Evolutionary conservation across 37 sponge, comb jelly and placozoan genomes (phyloP).

Genomic region (Halichondria panicea): DNA sequence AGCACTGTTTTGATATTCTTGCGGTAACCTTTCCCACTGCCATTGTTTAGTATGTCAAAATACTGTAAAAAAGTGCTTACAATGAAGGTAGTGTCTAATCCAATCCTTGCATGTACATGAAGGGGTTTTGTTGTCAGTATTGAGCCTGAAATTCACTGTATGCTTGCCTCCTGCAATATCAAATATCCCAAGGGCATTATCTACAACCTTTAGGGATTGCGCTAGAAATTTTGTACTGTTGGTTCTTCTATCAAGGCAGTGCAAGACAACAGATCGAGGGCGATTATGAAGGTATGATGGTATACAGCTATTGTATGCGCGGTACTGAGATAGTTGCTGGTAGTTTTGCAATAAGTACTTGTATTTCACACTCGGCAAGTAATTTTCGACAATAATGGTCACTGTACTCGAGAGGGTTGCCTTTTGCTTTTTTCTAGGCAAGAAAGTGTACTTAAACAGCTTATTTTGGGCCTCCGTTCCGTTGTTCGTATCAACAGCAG

Average conservation of each 20-base stretch:
- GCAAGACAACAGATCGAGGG: constrained; percentile 6
- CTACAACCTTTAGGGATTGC: background rate
- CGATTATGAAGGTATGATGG: constrained; percentile 18
- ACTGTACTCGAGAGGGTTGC: background rate
- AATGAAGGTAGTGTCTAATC: constrained; percentile 8
- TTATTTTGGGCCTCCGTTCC: constrained; percentile 35
- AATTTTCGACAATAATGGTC: constrained; percentile 17
- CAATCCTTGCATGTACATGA: constrained; percentile 26
- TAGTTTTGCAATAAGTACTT: constrained; percentile 26
- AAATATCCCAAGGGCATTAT: constrained; percentile 6
- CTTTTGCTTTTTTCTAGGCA: constrained; percentile 7
- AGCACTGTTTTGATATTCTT: no score
- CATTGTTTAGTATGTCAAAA: constrained; percentile 2
- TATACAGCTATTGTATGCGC: constrained; percentile 8
- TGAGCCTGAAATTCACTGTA: constrained; percentile 1
- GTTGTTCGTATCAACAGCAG: constrained; percentile 28
- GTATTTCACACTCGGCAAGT: constrained; percentile 6
- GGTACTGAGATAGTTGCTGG: constrained; percentile 10
- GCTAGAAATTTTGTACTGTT: constrained; percentile 6
- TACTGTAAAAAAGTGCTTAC: constrained; percentile 38
- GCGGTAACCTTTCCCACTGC: constrained; percentile 15
- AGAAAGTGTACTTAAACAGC: constrained; percentile 16
- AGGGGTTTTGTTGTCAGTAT: background rate
- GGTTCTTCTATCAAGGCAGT: constrained; percentile 16
- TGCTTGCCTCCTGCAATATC: background rate